A percentile compares a stretch with the other conserved stretches of the same genome.
These are phyloP conservation scores for Eurypyga helias DNA, from an alignment of 2,113 vertebrate species.

Conservation along the genomic window DNA sequence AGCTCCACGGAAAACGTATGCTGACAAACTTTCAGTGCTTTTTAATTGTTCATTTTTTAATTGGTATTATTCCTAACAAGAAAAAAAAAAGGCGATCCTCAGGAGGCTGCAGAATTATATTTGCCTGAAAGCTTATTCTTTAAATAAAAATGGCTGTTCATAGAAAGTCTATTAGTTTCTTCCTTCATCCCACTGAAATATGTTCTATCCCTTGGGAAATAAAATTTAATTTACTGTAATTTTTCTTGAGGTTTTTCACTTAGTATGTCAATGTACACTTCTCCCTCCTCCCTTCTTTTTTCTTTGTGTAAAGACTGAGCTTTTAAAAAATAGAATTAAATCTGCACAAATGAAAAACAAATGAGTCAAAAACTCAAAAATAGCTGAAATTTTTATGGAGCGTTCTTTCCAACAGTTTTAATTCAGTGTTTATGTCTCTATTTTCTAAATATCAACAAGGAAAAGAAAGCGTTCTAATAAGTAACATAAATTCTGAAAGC, in stretches of 20 bases:
- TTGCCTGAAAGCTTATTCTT: slow-evolving; percentile 77
- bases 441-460: slow-evolving; percentile 1
- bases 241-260: slow-evolving; percentile 64
- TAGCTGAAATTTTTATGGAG: slow-evolving; percentile 3
- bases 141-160: slow-evolving; percentile 65
- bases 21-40: slow-evolving; percentile 74
- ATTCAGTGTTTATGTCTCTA: not conserved
- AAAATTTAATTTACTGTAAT: slow-evolving; percentile 77
- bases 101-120: slow-evolving; percentile 58
- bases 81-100: slow-evolving; percentile 49
- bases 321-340: slow-evolving; percentile 43
- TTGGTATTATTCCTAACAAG: slow-evolving; percentile 72
- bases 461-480: not conserved
- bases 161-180: slow-evolving; percentile 71
- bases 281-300: slow-evolving; percentile 16
- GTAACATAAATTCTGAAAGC: slow-evolving; percentile 13
- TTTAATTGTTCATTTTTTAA: slow-evolving; percentile 75
- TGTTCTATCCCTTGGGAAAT: slow-evolving; percentile 76
- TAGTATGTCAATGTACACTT: slow-evolving; percentile 56
- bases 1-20: slow-evolving; percentile 67
- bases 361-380: slow-evolving; percentile 13
- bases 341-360: slow-evolving; percentile 46
- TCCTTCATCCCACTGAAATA: slow-evolving; percentile 71
- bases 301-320: slow-evolving; percentile 39
- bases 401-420: slow-evolving; percentile 25